Conservation (phyloP, 2,797 vertebrate genomes). For the Sebastes kiyomatsui region DNA sequence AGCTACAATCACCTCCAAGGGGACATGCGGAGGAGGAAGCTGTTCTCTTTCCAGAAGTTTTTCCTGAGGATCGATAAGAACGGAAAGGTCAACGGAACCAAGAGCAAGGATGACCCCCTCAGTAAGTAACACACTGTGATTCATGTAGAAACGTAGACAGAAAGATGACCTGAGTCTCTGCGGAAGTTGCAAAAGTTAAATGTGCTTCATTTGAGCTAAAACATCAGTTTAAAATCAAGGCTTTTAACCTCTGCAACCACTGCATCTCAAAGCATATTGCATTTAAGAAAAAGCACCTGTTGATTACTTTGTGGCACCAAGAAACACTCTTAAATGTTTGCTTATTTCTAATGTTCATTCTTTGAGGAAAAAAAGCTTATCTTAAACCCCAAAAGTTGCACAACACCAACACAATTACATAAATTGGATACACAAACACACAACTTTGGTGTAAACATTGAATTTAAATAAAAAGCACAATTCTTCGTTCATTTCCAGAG, state of each 20-base stretch:
- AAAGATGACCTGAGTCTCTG: neutral
- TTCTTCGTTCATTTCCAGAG: neutral
- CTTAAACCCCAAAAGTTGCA: neutral
- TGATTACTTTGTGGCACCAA: neutral
- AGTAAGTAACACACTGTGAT: slow-evolving; percentile 84
- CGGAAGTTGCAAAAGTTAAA: neutral
- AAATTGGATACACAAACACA: neutral
- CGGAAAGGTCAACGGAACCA: slow-evolving; percentile 94
- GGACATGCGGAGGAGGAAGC: slow-evolving; percentile 92
- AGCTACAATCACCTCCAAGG: slow-evolving; percentile 96
- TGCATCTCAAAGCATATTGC: neutral
- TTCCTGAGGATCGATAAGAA: slow-evolving; percentile 94
- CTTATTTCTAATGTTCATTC: neutral
- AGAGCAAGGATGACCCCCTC: slow-evolving; percentile 93
- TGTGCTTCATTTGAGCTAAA: neutral
- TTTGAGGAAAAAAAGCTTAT: neutral
- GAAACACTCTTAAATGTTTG: neutral
- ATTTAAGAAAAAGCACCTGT: slow-evolving; percentile 7
- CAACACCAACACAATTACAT: neutral
- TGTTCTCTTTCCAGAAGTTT: slow-evolving; percentile 96
- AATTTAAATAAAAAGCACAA: neutral
- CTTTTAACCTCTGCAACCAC: neutral
- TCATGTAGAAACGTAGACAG: neutral
- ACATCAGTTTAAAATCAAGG: neutral
- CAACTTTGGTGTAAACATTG: neutral